Base-by-base conservation (phyloP, 2,888 invertebrate species). In the Cremastinae sp. region DNA sequence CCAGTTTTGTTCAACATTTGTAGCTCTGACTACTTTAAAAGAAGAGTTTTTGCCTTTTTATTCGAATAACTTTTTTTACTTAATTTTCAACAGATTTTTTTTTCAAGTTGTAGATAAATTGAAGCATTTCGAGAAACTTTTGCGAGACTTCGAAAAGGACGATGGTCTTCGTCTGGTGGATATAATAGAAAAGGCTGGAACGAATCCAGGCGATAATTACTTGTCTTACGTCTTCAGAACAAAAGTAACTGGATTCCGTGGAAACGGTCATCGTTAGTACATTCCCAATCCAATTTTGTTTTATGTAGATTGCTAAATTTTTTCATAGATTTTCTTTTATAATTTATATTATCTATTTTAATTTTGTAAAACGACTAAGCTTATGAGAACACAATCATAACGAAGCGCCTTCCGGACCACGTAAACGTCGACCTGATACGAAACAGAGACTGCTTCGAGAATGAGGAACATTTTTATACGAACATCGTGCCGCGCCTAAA, bases 201-300 rank as follows among this genome's bases (percentile, higher is more conserved):
- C 76, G 5, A 82, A 83, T 47, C 28, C 77, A 9, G 85, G 85
- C 8, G 84, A 85, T 37, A 85, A 85, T 64, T 86, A 83, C 69
- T 79, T 85, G 81, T 83, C 84, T 0, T 49, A 81, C 8, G 82
- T 85, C 0, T 70, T 82, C 41, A 81, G 83, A 56, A 82, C 80
- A 1, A 78, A 68, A 64, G 61, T 86, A 10, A 75, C 41, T 7
- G 85, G 85, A 22, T 74, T 62, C 51, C 78, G 73, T 20, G 81
- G 81, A 72, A 76, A 82, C 71, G 81, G 80, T 22, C 56, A 55
- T 65, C 64, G 84, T 84, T 73, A 82, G 81, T 82, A 79, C 72
- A 43, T 16, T 20, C 10, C 2, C 1, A 43, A 43, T 10, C 20
- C 18, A 39, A 58, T 16, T 49, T 5, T 18, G 28, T 37, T 10